Evolutionary conservation across 2,888 invertebrate species (phyloP).

Genomic region (Blastobasis lacticolella): DNA sequence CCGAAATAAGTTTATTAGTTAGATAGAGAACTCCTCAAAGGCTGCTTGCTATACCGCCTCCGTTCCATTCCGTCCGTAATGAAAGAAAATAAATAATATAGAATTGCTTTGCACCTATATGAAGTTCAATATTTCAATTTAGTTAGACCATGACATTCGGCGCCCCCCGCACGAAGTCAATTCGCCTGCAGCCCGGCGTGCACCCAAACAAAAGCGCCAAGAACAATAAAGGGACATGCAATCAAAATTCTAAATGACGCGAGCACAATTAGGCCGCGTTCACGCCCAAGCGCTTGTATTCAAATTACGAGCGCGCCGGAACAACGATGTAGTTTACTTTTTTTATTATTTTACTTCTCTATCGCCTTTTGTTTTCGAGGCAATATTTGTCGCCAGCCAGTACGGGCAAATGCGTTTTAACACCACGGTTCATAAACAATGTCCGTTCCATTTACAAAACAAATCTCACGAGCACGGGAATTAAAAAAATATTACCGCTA

Average conservation of each 20-base stretch:
- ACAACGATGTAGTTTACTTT: constrained; percentile 27
- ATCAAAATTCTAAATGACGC: constrained; percentile 57
- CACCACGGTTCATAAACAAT: no score
- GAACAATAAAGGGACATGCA: constrained; percentile 53
- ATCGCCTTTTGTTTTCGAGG: constrained; percentile 33
- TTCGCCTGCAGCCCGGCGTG: constrained; percentile 1
- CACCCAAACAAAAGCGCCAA: constrained; percentile 41
- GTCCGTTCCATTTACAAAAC: no score
- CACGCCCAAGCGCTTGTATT: constrained; percentile 63
- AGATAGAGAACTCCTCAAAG: no score
- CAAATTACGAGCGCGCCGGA: constrained; percentile 47
- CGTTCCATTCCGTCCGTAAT: no score
- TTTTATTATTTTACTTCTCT: constrained; percentile 22
- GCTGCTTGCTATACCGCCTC: no score
- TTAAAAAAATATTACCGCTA: no score
- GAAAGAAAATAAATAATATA: no score
- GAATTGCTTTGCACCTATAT: no score
- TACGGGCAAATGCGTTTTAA: constrained; percentile 11
- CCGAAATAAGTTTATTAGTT: no score
- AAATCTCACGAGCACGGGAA: no score
- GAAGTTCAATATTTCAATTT: not conserved
- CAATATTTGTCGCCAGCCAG: constrained; percentile 21
- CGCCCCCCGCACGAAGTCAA: not conserved
- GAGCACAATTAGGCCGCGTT: constrained; percentile 48
- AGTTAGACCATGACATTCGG: not conserved